Evolutionary conservation across 2,888 invertebrate species (phyloP).

Genomic region (Cylloceria caligata): DNA sequence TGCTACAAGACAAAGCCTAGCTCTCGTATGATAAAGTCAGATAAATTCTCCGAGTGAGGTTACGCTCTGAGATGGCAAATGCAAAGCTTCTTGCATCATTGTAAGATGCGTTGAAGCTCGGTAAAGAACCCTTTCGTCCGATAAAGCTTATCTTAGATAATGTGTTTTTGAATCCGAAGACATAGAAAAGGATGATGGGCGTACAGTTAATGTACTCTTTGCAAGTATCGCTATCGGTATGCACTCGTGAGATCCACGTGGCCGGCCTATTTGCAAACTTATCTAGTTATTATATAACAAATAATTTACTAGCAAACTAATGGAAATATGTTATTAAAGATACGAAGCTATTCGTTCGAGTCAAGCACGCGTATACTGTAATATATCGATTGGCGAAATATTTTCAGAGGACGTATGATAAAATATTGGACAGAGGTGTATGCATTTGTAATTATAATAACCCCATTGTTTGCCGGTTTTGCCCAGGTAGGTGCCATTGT

Average conservation of each 20-base stretch:
- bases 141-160: not conserved
- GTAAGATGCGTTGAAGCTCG: not conserved
- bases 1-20: not conserved
- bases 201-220: not conserved
- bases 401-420: not conserved
- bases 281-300: slow-evolving; percentile 32
- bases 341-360: not conserved
- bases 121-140: not conserved
- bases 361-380: too few relatives aligned
- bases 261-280: slow-evolving; percentile 39
- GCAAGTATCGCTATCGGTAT: not conserved
- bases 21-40: slow-evolving; percentile 5
- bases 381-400: too few relatives aligned
- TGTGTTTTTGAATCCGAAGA: not conserved
- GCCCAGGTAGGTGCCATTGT: slow-evolving; percentile 87
- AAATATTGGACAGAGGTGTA: not conserved
- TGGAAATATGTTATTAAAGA: not conserved
- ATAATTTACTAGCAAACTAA: not conserved
- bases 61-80: not conserved
- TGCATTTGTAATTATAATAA: slow-evolving; percentile 75
- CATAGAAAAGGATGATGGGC: not conserved
- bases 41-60: not conserved
- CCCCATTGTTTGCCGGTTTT: slow-evolving; percentile 89
- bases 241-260: slow-evolving; percentile 30
- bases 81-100: not conserved